These are phyloP conservation scores for Zophobas atratus DNA, from an alignment of 1,140 invertebrate genomes.

Conservation along the genomic window DNA sequence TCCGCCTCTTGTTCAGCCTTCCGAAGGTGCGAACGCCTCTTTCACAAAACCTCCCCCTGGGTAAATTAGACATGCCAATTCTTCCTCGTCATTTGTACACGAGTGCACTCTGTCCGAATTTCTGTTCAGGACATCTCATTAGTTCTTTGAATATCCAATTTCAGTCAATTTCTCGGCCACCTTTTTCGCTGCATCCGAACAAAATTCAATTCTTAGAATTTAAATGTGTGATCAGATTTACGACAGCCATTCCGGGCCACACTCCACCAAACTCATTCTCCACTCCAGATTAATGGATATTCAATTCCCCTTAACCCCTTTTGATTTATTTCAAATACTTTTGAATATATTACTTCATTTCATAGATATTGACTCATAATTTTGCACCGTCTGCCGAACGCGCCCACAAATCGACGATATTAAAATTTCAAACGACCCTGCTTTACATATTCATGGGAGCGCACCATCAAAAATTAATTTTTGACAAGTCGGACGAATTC, in stretches of 20 bases:
- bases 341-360: conserved; percentile 54
- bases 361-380: conserved; percentile 49
- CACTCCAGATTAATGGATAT: conserved; percentile 50
- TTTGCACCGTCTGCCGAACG: conserved; percentile 19
- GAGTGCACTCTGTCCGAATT: conserved; percentile 46
- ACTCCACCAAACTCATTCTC: conserved; percentile 41
- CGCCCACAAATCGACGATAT: conserved; percentile 9
- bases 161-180: conserved; percentile 56
- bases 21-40: too few species aligned
- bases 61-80: conserved; percentile 34
- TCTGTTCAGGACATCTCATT: conserved; percentile 59
- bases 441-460: conserved; percentile 16
- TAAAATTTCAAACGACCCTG: conserved; percentile 19
- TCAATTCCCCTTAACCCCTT: conserved; percentile 49
- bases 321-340: conserved; percentile 50
- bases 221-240: conserved; percentile 61
- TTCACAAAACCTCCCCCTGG: too few species aligned
- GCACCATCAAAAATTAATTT: conserved; percentile 20
- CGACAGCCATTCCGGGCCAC: conserved; percentile 55
- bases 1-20: too few species aligned
- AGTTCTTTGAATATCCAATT: conserved; percentile 55
- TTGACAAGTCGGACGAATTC: neutral
- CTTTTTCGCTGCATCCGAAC: conserved; percentile 51
- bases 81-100: conserved; percentile 19
- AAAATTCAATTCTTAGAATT: conserved; percentile 59